Evolutionary conservation across 2,888 invertebrate genomes (phyloP), one percentile per base, ranked within the genome.

Genomic region (Pheosia tremula): DNA sequence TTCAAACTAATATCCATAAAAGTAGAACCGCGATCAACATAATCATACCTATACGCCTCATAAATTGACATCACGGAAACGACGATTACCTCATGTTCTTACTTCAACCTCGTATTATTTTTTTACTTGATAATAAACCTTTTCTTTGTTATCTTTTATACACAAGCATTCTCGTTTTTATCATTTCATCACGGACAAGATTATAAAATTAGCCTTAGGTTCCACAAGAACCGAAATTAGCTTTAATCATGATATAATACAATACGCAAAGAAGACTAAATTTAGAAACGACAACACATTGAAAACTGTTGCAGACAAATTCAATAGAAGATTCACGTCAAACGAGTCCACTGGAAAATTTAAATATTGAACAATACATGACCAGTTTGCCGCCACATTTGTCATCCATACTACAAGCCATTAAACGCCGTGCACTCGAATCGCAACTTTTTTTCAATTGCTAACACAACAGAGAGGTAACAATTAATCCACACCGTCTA

Each of bases 321-420:
- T 37, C 6, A 39, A 55, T 39, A 38, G 55, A 55, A 55, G 55
- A 55, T 39, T 5, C 36, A 52, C 56, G 24, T 56, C 45, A 43
- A 56, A 56, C n/a, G 36, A 56, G 4, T 41, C 50, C 41, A 38
- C 13, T 50, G 13, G 24, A 57, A 50, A 36, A 68, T 64, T 67
- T 63, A 63, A 60, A 68, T 63, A 64, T 64, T 58, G 24, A 24
- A 24, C 24, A 24, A 64, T 72, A 61, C 53, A 49, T 64, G 65
- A 62, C 70, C 65, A 56, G 63, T 65, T 57, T 58, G 68, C 67
- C 55, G 71, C 63, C 67, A 75, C 76, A 78, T 72, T 67, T 67
- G 75, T 75, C 76, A 75, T 75, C 65, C 67, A 75, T 75, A 66
- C 66, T 66, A 75, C 68, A 71, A 67, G 74, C 78, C 78, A 73